A percentile compares a stretch with the other conserved stretches of the same genome.
phyloP scores from a whole-genome alignment of 2,797 vertebrate species.

The Eleutherodactylus coqui region DNA sequence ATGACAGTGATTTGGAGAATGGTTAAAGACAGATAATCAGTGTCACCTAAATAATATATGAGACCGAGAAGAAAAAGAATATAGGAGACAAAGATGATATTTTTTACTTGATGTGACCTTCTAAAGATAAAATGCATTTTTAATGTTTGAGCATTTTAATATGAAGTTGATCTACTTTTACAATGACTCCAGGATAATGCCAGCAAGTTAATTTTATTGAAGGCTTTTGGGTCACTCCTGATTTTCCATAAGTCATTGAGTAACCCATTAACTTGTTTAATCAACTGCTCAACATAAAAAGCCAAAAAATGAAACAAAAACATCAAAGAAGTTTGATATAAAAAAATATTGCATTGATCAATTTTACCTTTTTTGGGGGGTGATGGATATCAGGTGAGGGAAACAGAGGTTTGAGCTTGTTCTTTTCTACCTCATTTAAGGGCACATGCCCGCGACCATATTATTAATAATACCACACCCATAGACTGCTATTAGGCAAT shows the following conservation, averaged over 20 bases:
- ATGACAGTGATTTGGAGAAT: slow-evolving; percentile 47
- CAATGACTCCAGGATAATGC: slow-evolving; percentile 21
- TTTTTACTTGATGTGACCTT: slow-evolving; percentile 50
- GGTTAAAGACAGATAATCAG: slow-evolving; percentile 43
- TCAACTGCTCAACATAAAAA: neutral
- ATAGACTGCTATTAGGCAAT: no score
- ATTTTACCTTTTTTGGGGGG: neutral
- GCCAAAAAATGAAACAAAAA: neutral
- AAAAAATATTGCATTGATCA: neutral
- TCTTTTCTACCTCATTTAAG: neutral
- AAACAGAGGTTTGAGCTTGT: neutral
- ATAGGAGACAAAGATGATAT: slow-evolving; percentile 40
- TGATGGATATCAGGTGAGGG: neutral
- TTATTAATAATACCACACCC: no score
- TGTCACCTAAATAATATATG: slow-evolving; percentile 48
- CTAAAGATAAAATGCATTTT: slow-evolving; percentile 46
- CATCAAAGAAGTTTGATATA: neutral
- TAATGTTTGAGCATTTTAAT: slow-evolving; percentile 43
- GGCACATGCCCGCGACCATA: no score
- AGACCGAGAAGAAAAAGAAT: slow-evolving; percentile 35
- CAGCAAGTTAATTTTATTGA: slow-evolving; percentile 17
- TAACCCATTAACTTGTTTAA: neutral
- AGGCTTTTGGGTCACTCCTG: neutral
- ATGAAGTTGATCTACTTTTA: slow-evolving; percentile 17
- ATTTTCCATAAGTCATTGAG: slow-evolving; percentile 6